phyloP scores from a whole-genome alignment of 2,797 vertebrate species.

The Spea hammondii region DNA sequence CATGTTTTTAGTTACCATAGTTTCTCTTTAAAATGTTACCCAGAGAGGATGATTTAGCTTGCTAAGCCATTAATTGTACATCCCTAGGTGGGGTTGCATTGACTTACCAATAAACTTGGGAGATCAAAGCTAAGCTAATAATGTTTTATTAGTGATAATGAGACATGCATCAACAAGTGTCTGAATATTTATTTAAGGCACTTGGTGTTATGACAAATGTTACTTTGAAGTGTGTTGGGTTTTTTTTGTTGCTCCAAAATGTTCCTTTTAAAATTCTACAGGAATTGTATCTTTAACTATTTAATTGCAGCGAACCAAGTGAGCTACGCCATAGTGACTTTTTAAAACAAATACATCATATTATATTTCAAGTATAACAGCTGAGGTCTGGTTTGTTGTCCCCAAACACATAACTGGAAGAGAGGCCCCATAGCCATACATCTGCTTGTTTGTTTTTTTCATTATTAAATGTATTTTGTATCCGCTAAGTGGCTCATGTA shows the following conservation, averaged over 20 bases:
- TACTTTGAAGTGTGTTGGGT: neutral
- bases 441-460: too few relatives aligned
- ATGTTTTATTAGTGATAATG: neutral
- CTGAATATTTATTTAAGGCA: neutral
- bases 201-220: neutral
- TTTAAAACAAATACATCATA: too few relatives aligned
- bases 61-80: neutral
- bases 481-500: too few relatives aligned
- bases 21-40: neutral
- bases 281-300: too few relatives aligned
- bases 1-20: neutral
- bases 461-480: too few relatives aligned
- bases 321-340: too few relatives aligned
- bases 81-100: neutral
- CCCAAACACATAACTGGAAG: too few relatives aligned
- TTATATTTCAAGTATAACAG: too few relatives aligned
- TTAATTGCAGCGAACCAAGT: too few relatives aligned
- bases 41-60: neutral
- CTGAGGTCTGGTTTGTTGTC: too few relatives aligned
- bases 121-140: neutral
- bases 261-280: neutral
- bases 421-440: too few relatives aligned
- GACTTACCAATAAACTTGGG: neutral
- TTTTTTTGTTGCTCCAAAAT: neutral
- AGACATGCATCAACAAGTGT: neutral